Conservation (phyloP, 2,797 vertebrate species). For the Mormyrus proboscirostris region DNA sequence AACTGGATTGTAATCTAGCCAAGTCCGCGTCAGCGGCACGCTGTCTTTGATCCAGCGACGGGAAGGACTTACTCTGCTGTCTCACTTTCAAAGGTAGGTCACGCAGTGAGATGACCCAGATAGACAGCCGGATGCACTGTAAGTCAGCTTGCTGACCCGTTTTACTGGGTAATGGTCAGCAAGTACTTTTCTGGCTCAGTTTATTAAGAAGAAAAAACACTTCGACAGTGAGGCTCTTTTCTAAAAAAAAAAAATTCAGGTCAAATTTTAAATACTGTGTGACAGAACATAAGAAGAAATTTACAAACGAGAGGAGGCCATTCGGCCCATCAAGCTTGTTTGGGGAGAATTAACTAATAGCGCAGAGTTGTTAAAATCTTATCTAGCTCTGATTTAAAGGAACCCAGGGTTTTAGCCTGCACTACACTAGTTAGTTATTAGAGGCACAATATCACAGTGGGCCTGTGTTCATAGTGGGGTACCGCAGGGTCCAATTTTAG, state of each 20-base stretch:
- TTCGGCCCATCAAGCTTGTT: neutral
- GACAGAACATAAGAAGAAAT: neutral
- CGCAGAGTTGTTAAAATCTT: neutral
- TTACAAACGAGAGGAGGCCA: neutral
- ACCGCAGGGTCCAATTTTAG: no score
- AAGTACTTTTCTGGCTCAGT: neutral
- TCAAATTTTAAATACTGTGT: neutral
- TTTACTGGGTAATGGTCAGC: neutral
- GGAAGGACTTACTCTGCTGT: neutral
- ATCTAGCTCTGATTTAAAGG: neutral
- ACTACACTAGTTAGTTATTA: neutral
- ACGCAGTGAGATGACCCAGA: conserved; percentile 3
- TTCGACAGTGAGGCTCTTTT: neutral
- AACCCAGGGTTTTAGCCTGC: neutral
- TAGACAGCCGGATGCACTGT: neutral
- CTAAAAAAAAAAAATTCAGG: neutral
- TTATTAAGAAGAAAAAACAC: neutral
- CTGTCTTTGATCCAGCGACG: neutral
- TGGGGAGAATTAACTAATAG: neutral
- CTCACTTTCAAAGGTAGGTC: conserved; percentile 10
- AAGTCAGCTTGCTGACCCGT: neutral
- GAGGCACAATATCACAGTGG: no score
- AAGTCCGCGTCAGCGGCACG: neutral
- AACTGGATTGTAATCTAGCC: neutral
- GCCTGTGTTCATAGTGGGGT: no score